Conservation (phyloP, 2,113 vertebrate genomes). For the Cochlearius cochlearius region DNA sequence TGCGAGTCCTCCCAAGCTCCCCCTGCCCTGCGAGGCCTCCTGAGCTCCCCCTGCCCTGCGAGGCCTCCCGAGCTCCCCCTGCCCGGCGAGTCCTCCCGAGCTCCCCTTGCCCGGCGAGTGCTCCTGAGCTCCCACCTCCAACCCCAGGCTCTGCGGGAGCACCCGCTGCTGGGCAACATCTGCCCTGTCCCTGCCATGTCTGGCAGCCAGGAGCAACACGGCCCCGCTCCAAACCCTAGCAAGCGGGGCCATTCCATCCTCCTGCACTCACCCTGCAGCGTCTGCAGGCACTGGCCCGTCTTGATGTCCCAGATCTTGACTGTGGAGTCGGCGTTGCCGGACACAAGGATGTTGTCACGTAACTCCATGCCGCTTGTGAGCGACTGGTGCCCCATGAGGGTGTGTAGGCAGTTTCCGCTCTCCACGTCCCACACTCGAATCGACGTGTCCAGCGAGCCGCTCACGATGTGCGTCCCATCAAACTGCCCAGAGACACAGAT, state of each 20-base stretch:
- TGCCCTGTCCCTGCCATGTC: rapidly evolving
- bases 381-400: conserved; percentile 67
- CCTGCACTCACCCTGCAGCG: conserved; percentile 50
- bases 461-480: conserved; percentile 64
- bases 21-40: too few relatives aligned
- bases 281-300: conserved; percentile 69
- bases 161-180: neutral
- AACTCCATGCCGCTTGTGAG: conserved; percentile 71
- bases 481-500: conserved; percentile 4
- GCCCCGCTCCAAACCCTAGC: neutral
- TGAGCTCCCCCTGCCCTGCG: neutral
- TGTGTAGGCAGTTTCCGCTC: conserved; percentile 69
- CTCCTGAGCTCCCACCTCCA: neutral
- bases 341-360: conserved; percentile 66
- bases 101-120: neutral
- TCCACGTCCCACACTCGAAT: conserved; percentile 71
- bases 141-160: neutral
- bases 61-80: neutral
- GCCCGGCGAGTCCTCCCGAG: neutral
- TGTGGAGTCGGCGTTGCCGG: conserved; percentile 62
- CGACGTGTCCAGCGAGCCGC: conserved; percentile 63
- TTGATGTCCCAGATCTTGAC: conserved; percentile 77
- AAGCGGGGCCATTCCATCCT: too few relatives aligned
- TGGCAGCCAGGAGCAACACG: neutral
- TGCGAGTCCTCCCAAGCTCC: neutral